Base-by-base conservation (phyloP, 2,113 vertebrate genomes). In the Rhegmatorhina hoffmannsi region DNA sequence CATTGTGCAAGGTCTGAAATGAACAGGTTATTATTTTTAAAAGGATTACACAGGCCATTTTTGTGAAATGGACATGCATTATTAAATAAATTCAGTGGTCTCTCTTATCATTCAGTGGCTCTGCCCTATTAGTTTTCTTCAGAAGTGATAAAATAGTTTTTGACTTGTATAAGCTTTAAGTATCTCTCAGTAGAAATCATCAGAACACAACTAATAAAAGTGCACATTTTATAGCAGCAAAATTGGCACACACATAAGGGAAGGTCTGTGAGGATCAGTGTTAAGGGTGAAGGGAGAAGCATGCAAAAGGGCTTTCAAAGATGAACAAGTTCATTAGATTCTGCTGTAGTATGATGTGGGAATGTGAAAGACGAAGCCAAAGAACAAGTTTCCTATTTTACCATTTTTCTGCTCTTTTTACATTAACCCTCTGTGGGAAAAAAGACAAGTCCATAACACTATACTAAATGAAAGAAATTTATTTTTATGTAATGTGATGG, bases 11-110 rank as follows among this genome's bases (percentile, higher is more conserved):
- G 97, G 96, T 95, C 97, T 96, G 97, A 97, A 97, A 96, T 97
- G 97, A 98, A 92, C 96, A 91, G 69, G 97, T 98, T 98, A 97
- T 97, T 97, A 97, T 97, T 98, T 98, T 97, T 97, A 97, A 98
- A 97, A 97, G 96, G 97, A 92, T 97, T 95, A 95, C 88, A 69
- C 44, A 63, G 95, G 91, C 82, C 96, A 95, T 96, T 98, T 98
- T 96, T 97, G 89, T 97, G 92, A 93, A 97, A 96, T 87, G 87
- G 91, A 93, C 91, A 21, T 92, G 86, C 95, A 95, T 97, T 97
- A 94, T 97, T 97, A 96, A 97, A 95, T 96, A 97, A 97, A 96
- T 90, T 87, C 92, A 64, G 69, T 91, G 87, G 93, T 93, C 60
- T 97, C 84, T 95, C 92, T 96, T 77, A 47, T 92, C 84, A 89